A percentile compares a stretch with the other conserved stretches of the same genome.
phyloP scores from a whole-genome alignment of 2,113 vertebrate species.

The Labeo rohita region DNA sequence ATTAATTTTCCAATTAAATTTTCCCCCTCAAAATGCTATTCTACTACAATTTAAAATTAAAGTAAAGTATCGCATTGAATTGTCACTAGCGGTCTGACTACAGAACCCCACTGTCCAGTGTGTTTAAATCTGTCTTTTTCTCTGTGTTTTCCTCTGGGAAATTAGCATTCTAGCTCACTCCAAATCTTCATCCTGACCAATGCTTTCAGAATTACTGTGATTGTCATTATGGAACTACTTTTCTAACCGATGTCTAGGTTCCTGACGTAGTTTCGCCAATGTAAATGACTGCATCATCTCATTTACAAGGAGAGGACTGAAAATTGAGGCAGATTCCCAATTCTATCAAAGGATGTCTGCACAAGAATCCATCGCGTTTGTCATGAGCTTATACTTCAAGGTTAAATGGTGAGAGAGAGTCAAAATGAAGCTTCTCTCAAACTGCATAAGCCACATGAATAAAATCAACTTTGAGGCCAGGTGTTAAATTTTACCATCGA shows the following conservation, averaged over 20 bases:
- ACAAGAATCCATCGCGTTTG: not conserved
- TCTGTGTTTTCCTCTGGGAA: constrained; percentile 24
- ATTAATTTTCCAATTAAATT: constrained; percentile 18
- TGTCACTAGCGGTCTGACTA: not conserved
- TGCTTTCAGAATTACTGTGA: constrained; percentile 25
- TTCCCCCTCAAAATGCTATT: not conserved
- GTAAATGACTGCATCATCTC: constrained; percentile 30
- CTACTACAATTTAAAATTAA: constrained; percentile 2
- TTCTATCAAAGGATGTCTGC: constrained; percentile 39
- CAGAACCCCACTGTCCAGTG: not conserved
- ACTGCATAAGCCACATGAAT: not conserved
- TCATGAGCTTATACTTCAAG: constrained; percentile 25
- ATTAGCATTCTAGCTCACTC: constrained; percentile 29
- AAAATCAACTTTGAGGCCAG: not conserved
- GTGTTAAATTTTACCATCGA: not conserved
- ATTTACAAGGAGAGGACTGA: constrained; percentile 11
- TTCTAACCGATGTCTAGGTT: constrained; percentile 28
- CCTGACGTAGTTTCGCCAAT: constrained; percentile 1
- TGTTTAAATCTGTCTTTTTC: not conserved
- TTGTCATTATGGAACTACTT: constrained; percentile 29
- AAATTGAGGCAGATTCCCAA: constrained; percentile 32
- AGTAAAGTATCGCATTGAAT: not conserved
- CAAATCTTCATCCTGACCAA: constrained; percentile 23
- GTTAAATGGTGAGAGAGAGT: constrained; percentile 26
- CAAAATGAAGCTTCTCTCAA: constrained; percentile 4